Base-by-base conservation (phyloP, 2,888 invertebrate genomes). In the Serrognathus titanus region DNA sequence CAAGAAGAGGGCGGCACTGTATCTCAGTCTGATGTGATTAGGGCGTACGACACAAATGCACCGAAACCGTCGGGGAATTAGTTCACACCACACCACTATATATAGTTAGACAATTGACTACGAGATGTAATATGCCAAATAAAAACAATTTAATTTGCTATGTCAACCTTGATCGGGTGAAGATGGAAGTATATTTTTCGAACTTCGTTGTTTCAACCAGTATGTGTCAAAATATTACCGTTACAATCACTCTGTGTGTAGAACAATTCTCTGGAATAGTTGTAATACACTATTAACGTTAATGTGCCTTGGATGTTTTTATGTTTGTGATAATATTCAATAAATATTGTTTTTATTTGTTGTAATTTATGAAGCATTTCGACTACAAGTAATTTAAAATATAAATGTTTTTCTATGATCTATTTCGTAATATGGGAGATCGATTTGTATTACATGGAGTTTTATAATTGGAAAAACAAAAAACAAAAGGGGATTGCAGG, bases 1-100 rank as follows among this genome's bases (percentile, higher is more conserved):
- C 98, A 98, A 88, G 98, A 98, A 81, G 98, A 99, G 81, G 93
- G 95, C 74, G 97, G 96, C 66, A 92, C 89, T 70, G 92, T 98
- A 63, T 89, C 94, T 51, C 93, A 97, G 81, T 90, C 95, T 66
- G 94, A 93, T 74, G 88, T 97, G 75, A 96, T 98, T 77, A 88
- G 97, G 75, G 93, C 93, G 51, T 97, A 97, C 86, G 92, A 97
- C 82, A 95, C 96, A 68, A 94, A 90, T 74, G 85, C 87, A 76
- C 92, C 91, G 77, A 88, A 92, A 78, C 88, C 88, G 67, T 86
- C 83, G 74, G 91, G 86, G 53, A 71, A 59, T 46, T 59, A 56
- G 37, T n/a, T 12, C n/a, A 9, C 36, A 48, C 48, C 6, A 31
- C 24, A 31, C 24, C 24, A 6, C 24, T 3, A 16, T 16, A 16